Evolutionary conservation across 2,888 invertebrate genomes (phyloP).

Genomic region (Girardia tigrina): DNA sequence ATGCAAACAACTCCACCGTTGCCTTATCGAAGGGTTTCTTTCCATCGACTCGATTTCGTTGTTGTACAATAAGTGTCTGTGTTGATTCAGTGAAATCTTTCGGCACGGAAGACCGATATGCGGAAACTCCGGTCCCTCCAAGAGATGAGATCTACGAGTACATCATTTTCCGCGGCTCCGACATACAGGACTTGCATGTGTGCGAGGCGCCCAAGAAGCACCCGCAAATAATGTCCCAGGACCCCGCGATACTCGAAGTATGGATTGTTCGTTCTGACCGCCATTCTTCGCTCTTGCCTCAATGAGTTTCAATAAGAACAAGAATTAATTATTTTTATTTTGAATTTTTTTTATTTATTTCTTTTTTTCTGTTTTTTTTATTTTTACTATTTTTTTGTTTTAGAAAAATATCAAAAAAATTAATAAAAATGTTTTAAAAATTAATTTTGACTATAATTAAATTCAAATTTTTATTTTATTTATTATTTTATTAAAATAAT

Average conservation of each 20-base stretch:
- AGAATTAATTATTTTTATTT: too few relatives aligned
- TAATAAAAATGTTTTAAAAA: too few relatives aligned
- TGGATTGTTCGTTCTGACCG: too few relatives aligned
- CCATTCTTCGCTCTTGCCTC: too few relatives aligned
- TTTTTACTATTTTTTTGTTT: too few relatives aligned
- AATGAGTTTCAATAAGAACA: too few relatives aligned
- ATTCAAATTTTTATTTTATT: too few relatives aligned
- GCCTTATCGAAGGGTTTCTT: constrained; percentile 8
- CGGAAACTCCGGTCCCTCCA: constrained; percentile 82
- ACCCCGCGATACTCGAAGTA: constrained; percentile 85
- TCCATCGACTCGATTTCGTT: background rate
- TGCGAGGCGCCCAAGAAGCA: constrained; percentile 64
- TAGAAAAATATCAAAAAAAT: too few relatives aligned
- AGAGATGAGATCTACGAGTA: constrained; percentile 96
- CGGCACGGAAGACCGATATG: constrained; percentile 92
- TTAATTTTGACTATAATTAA: too few relatives aligned
- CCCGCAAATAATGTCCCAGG: constrained; percentile 61
- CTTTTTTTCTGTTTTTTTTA: too few relatives aligned
- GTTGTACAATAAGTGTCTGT: background rate
- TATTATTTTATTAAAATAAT: too few relatives aligned
- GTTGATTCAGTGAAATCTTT: constrained; percentile 74
- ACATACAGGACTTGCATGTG: constrained; percentile 94
- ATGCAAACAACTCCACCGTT: constrained; percentile 1
- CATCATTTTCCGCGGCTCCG: constrained; percentile 88
- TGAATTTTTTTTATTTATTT: too few relatives aligned